phyloP scores from a whole-genome alignment of 2,113 vertebrate species.

The Forbesichthys papilliferus region DNA sequence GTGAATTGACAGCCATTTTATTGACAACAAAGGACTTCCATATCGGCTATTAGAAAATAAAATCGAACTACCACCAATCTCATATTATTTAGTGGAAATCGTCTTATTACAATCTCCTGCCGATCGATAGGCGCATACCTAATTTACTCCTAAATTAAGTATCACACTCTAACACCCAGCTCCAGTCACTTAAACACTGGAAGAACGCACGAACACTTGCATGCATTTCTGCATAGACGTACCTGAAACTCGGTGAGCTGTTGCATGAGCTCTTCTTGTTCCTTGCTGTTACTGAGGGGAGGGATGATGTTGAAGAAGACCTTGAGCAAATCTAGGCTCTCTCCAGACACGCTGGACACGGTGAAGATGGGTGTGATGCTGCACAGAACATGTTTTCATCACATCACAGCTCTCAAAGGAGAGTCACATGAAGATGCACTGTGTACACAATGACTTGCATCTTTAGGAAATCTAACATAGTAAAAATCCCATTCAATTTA shows the following conservation, averaged over 20 bases:
- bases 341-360: conserved; percentile 93
- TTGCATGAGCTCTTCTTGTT: conserved; percentile 97
- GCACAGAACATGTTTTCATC: conserved; percentile 16
- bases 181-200: no score
- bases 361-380: conserved; percentile 98
- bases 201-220: not conserved
- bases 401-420: not conserved
- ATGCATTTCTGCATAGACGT: not conserved
- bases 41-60: no score
- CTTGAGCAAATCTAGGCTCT: conserved; percentile 93
- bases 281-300: conserved; percentile 96
- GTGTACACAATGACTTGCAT: no score
- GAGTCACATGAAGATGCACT: not conserved
- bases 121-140: no score
- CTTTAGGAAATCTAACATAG: no score
- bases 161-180: not conserved
- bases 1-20: no score
- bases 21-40: no score
- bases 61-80: no score
- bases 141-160: no score
- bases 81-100: no score
- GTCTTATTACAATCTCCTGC: no score
- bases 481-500: no score
- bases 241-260: conserved; percentile 98
- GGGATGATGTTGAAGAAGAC: conserved; percentile 97